phyloP scores from a whole-genome alignment of 35 echinoderm and acorn worm species.

The Strongylocentrotus purpuratus region DNA sequence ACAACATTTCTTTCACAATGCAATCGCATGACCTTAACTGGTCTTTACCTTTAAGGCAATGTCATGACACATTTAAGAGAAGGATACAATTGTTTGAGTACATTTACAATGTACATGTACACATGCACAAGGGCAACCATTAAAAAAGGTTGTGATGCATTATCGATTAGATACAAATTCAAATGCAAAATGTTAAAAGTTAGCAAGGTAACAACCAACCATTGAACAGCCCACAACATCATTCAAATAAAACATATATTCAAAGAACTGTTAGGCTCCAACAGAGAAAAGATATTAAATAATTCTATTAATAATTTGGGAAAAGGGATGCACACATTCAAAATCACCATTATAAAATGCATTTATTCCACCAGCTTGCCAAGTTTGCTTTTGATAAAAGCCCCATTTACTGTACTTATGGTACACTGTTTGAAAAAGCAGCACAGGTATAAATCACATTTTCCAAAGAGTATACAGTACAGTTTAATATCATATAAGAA shows the following conservation, averaged over 20 bases:
- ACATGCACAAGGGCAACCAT: no score
- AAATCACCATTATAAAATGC: background rate
- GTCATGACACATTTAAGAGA: no score
- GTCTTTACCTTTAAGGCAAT: no score
- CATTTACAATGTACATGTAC: no score
- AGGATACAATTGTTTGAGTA: no score
- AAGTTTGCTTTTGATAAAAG: background rate
- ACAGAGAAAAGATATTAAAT: background rate
- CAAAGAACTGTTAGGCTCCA: background rate
- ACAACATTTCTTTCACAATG: no score
- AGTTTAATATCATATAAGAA: background rate
- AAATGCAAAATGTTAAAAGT: background rate
- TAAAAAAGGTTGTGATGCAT: no score
- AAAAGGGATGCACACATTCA: background rate
- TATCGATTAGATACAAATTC: no score
- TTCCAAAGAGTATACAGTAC: background rate
- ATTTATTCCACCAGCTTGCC: background rate
- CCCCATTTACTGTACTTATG: background rate
- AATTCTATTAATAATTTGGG: background rate
- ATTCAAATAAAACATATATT: background rate
- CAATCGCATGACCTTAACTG: no score
- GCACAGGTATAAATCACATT: background rate
- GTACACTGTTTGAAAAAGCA: background rate
- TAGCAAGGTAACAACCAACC: background rate
- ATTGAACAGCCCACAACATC: background rate